Percentiles rank a stretch among this genome's conserved stretches.
Evolutionary conservation across 1,140 invertebrate genomes (phyloP).

Genomic region (Lepidurus arcticus): DNA sequence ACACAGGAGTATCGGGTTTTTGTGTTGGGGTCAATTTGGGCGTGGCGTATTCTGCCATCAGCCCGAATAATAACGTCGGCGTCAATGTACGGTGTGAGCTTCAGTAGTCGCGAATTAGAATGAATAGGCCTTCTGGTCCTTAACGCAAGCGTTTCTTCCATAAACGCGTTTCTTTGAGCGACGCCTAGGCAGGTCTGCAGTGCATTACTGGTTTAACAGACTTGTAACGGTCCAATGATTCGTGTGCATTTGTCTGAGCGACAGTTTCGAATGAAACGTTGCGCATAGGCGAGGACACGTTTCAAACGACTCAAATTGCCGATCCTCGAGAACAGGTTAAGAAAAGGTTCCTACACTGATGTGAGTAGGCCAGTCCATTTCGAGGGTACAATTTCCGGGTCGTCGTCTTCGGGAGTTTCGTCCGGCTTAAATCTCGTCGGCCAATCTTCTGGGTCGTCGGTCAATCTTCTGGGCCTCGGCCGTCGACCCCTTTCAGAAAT

Average conservation of each 20-base stretch:
- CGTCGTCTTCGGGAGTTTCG: not conserved
- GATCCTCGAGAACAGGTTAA: not conserved
- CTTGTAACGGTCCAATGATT: not conserved
- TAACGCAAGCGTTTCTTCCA: not conserved
- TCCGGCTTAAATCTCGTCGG: slow-evolving; percentile 5
- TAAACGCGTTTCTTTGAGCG: not conserved
- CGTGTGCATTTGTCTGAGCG: not conserved
- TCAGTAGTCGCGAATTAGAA: not conserved
- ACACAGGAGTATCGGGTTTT: too few relatives aligned
- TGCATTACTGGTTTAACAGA: not conserved
- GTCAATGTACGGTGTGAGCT: not conserved
- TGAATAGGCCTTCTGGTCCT: not conserved
- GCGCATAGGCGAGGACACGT: not conserved
- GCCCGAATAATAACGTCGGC: too few relatives aligned
- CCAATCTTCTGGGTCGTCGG: slow-evolving; percentile 32
- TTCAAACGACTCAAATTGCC: not conserved
- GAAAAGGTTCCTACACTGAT: not conserved
- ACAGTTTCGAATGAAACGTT: slow-evolving; percentile 22
- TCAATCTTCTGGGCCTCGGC: too few relatives aligned
- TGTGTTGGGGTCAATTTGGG: too few relatives aligned
- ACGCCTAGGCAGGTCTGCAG: not conserved
- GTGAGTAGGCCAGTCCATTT: slow-evolving; percentile 23
- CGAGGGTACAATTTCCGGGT: slow-evolving; percentile 6
- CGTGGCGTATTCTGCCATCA: too few relatives aligned
- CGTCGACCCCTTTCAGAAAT: slow-evolving; percentile 25